Evolutionary conservation across 1,140 invertebrate species (phyloP).

Genomic region (Wasmannia auropunctata): DNA sequence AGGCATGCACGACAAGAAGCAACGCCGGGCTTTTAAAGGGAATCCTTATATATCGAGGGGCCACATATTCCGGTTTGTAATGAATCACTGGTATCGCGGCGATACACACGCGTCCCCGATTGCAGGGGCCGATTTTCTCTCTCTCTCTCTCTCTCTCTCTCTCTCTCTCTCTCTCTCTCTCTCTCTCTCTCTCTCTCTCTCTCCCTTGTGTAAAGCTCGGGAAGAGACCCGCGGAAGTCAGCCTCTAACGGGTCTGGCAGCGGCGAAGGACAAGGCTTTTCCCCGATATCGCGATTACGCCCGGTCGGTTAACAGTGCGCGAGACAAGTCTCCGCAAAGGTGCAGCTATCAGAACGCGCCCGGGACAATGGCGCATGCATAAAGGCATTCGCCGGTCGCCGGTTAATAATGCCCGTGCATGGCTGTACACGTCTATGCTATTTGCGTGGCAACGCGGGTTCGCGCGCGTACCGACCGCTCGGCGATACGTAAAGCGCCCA

Average conservation of each 20-base stretch:
- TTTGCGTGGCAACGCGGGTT: conserved; percentile 40
- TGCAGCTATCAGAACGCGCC: conserved; percentile 49
- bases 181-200: no score
- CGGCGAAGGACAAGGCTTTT: conserved; percentile 37
- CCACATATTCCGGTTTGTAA: conserved; percentile 44
- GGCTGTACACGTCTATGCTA: conserved; percentile 3
- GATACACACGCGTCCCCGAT: conserved; percentile 10
- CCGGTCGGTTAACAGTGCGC: conserved; percentile 46
- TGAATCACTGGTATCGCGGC: conserved; percentile 35
- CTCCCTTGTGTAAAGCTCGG: conserved; percentile 24
- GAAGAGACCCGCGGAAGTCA: conserved; percentile 17
- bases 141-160: no score
- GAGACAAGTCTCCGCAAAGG: conserved; percentile 49
- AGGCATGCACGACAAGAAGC: conserved; percentile 8
- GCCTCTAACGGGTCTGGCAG: conserved; percentile 5
- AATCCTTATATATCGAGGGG: conserved; percentile 5
- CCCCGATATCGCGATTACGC: conserved; percentile 35
- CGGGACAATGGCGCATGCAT: conserved; percentile 56
- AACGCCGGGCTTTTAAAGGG: conserved; percentile 22
- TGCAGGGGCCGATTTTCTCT: conserved; percentile 16
- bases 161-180: no score
- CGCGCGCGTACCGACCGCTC: not conserved
- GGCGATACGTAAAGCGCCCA: not conserved
- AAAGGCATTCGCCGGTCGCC: conserved; percentile 49
- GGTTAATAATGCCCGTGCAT: conserved; percentile 60